A percentile compares a stretch with the other conserved stretches of the same genome.
phyloP scores from a whole-genome alignment of 2,888 invertebrate genomes.

The Caenorhabditis sinica region DNA sequence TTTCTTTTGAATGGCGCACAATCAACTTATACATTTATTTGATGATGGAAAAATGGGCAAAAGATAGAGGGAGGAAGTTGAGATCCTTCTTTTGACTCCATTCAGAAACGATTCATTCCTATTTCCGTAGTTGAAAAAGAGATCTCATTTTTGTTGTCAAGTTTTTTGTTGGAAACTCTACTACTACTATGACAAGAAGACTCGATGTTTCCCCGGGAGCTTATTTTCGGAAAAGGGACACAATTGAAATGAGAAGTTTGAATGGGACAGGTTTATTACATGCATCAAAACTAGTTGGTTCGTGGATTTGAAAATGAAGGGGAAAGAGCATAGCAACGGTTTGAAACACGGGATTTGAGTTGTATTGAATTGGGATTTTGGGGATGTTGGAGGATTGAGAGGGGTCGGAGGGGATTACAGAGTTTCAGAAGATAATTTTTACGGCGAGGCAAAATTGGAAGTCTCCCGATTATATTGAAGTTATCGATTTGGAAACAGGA shows the following conservation, averaged over 20 bases:
- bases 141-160: conserved; percentile 17
- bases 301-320: conserved; percentile 4
- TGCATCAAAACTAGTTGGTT: conserved; percentile 9
- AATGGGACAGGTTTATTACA: conserved; percentile 16
- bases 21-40: conserved; percentile 61
- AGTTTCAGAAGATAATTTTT: background rate
- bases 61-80: conserved; percentile 7
- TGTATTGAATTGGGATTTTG: background rate
- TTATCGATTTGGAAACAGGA: no score
- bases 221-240: background rate
- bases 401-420: background rate
- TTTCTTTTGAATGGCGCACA: conserved; percentile 57
- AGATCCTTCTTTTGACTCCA: conserved; percentile 1
- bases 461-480: no score
- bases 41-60: conserved; percentile 31
- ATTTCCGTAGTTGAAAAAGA: conserved; percentile 31
- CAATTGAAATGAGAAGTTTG: background rate
- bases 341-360: no score
- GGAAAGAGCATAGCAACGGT: conserved; percentile 22
- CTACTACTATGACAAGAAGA: background rate
- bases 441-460: no score
- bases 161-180: background rate
- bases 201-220: background rate
- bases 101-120: conserved; percentile 34
- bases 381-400: background rate